Conservation (phyloP, 2,888 invertebrate species). For the Agapostemon virescens region DNA sequence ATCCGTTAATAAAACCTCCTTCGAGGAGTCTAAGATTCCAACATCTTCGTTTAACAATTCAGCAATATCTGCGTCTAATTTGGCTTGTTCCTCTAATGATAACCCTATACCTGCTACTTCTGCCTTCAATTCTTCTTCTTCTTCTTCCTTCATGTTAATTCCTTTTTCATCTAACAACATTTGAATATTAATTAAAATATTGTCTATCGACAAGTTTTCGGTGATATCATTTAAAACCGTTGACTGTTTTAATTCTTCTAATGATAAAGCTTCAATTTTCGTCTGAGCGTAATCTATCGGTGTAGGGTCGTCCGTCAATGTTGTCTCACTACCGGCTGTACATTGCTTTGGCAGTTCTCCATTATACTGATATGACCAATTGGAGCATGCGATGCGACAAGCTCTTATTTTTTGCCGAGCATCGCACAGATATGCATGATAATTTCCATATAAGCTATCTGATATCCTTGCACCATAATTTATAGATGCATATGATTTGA, state of each 20-base stretch:
- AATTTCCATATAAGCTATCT: constrained; percentile 89
- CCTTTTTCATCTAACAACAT: constrained; percentile 70
- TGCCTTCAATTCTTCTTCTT: constrained; percentile 43
- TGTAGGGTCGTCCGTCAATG: constrained; percentile 69
- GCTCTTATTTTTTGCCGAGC: constrained; percentile 89
- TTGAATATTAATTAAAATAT: constrained; percentile 72
- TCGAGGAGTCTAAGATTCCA: constrained; percentile 49
- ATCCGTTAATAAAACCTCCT: constrained; percentile 53
- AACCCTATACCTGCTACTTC: constrained; percentile 47
- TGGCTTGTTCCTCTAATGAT: constrained; percentile 72
- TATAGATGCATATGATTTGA: constrained; percentile 68
- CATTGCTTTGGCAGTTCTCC: constrained; percentile 81
- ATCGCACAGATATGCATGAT: constrained; percentile 92
- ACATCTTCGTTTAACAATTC: constrained; percentile 75
- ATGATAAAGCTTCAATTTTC: constrained; percentile 33
- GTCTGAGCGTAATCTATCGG: constrained; percentile 50
- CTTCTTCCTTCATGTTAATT: constrained; percentile 30
- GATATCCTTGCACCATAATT: constrained; percentile 66
- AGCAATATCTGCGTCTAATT: constrained; percentile 77
- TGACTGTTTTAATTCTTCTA: constrained; percentile 62
- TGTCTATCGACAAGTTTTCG: constrained; percentile 65
- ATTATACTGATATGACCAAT: constrained; percentile 92
- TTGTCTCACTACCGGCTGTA: constrained; percentile 73
- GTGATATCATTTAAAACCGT: constrained; percentile 53
- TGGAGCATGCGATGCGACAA: constrained; percentile 87